Conservation (phyloP, 2,888 invertebrate species). For the Drosophila gaucha region DNA sequence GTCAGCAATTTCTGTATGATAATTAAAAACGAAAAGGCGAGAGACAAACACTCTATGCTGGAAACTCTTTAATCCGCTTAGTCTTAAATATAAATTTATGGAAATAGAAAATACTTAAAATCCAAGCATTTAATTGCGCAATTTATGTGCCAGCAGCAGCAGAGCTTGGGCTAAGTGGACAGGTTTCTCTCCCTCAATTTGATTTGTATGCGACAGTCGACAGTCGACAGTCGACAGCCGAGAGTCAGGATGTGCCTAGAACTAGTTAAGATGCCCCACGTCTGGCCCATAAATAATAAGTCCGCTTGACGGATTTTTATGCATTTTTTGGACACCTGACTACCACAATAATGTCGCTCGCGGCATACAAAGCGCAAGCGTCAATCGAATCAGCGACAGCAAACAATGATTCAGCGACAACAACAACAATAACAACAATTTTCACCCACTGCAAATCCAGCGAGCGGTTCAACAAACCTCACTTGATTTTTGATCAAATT, state of each 20-base stretch:
- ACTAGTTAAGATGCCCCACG: slow-evolving; percentile 56
- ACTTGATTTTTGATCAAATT: slow-evolving; percentile 19
- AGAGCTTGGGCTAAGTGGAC: slow-evolving; percentile 41
- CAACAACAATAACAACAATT: slow-evolving; percentile 39
- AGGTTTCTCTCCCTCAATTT: slow-evolving; percentile 37
- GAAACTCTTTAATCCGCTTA: slow-evolving; percentile 34
- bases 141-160: slow-evolving; percentile 38
- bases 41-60: slow-evolving; percentile 8
- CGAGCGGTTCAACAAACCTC: slow-evolving; percentile 69
- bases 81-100: slow-evolving; percentile 43
- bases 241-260: slow-evolving; percentile 54
- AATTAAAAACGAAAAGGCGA: too few species aligned
- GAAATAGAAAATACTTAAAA: slow-evolving; percentile 28
- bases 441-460: slow-evolving; percentile 71
- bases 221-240: slow-evolving; percentile 15
- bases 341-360: slow-evolving; percentile 58
- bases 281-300: slow-evolving; percentile 65
- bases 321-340: slow-evolving; percentile 46
- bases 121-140: slow-evolving; percentile 46
- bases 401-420: too few species aligned
- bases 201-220: slow-evolving; percentile 57
- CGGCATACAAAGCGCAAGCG: slow-evolving; percentile 67
- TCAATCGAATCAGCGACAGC: slow-evolving; percentile 28
- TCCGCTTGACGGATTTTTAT: slow-evolving; percentile 30
- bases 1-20: slow-evolving; percentile 48